These are phyloP conservation scores for Tragelaphus scriptus DNA, from an alignment of 2,113 vertebrate genomes.

Conservation along the genomic window DNA sequence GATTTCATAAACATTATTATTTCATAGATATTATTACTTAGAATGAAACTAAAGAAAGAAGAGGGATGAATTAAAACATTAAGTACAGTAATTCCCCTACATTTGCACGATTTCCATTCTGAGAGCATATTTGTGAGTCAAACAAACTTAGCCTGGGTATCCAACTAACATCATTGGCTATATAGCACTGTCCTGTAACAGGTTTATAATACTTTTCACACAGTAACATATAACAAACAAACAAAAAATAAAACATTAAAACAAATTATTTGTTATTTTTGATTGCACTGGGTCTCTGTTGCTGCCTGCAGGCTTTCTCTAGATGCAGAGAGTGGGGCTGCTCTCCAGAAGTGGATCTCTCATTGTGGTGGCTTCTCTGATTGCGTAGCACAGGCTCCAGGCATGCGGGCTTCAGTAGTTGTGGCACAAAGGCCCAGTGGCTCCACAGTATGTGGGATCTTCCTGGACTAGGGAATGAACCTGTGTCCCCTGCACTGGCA, in stretches of 20 bases:
- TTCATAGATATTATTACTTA: conserved; percentile 11
- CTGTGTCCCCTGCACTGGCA: not conserved
- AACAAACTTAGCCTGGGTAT: not conserved
- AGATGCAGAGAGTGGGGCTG: not conserved
- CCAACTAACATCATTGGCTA: not conserved
- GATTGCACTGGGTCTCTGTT: not conserved
- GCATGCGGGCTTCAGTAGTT: not conserved
- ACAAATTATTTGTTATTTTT: not conserved
- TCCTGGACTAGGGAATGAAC: not conserved
- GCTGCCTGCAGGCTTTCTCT: not conserved
- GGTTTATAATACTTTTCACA: not conserved
- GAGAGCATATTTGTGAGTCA: not conserved
- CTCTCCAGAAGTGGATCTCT: not conserved
- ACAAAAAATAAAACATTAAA: not conserved
- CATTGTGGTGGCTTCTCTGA: not conserved
- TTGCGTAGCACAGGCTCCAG: not conserved
- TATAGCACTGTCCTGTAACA: not conserved
- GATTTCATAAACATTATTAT: not conserved
- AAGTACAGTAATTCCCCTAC: not conserved
- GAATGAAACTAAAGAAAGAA: not conserved
- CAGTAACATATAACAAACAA: not conserved
- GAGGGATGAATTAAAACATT: not conserved
- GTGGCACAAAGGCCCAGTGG: not conserved
- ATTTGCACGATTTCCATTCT: not conserved
- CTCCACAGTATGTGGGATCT: not conserved